Percentiles rank a stretch among this genome's conserved stretches.
phyloP scores from a whole-genome alignment of 2,797 vertebrate genomes.

The Xiphophorus birchmanni region DNA sequence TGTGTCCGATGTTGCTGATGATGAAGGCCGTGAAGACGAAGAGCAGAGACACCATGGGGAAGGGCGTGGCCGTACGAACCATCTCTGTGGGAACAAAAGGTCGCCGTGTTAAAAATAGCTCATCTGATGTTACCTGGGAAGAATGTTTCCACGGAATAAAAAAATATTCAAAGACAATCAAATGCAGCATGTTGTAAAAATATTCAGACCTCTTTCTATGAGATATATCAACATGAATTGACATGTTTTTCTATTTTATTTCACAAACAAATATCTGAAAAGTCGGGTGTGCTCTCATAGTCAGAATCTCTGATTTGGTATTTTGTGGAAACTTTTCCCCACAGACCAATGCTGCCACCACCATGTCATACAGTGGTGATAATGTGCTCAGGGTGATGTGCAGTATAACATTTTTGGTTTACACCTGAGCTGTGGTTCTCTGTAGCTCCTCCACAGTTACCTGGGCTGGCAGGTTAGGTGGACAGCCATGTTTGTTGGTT shows the following conservation, averaged over 20 bases:
- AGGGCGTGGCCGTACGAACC: constrained; percentile 91
- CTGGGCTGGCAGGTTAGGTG: neutral
- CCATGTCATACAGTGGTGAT: neutral
- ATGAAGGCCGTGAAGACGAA: constrained; percentile 95
- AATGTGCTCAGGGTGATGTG: neutral
- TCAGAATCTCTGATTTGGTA: neutral
- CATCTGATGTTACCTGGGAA: constrained; percentile 13
- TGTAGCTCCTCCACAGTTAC: neutral
- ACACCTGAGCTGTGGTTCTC: neutral
- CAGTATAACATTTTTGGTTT: neutral
- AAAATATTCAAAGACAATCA: neutral
- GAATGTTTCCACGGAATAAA: neutral
- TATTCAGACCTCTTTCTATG: neutral
- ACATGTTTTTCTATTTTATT: neutral
- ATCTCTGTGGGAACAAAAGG: constrained; percentile 82
- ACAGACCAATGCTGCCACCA: neutral
- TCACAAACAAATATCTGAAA: neutral
- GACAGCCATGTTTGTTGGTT: neutral
- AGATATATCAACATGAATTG: neutral
- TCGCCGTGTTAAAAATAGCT: constrained; percentile 25
- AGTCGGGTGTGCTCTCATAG: neutral
- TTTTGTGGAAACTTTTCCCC: neutral
- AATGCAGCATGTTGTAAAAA: neutral
- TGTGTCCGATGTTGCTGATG: constrained; percentile 96
- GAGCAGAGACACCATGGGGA: constrained; percentile 93